Evolutionary conservation across 2,888 invertebrate genomes (phyloP), one percentile per base, ranked within the genome.

Genomic region (Dugesia japonica): DNA sequence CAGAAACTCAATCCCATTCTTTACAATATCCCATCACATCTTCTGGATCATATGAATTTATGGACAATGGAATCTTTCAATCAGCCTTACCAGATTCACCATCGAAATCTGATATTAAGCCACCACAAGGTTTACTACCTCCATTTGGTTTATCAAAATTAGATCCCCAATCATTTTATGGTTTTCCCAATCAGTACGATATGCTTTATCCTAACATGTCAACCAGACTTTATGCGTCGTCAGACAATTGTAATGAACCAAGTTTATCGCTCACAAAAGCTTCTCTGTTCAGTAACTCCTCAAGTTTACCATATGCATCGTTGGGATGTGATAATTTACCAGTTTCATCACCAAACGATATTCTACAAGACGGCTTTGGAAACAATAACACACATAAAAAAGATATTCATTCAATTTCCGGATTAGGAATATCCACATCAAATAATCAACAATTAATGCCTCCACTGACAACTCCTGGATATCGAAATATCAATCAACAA

Each of bases 361-460:
- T 56, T 56, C n/a, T 56, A 20, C 56, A 56, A 56, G 56, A 56
- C 7, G 56, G 56, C 7, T 56, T 56, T 23, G 56, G 56, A 1
- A n/a, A n/a, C 17, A 56, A 56, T n/a, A 56, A 23, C 17, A 9
- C 56, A 20, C 56, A 56, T n/a, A 56, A 56, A 56, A 56, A 56
- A 56, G 56, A 56, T 56, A 4, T 20, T 56, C 56, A 56, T 56
- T 56, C 56, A n/a, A 56, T 56, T 56, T 56, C 56, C 23, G 56
- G 56, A 56, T 56, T 56, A 56, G 56, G 56, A 4, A 56, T 56
- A 20, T 56, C 56, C 4, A 56, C 56, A 4, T 56, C 56, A 56
- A 56, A 56, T n/a, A 56, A 56, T 56, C 56, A 56, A 56, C 56
- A 56, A 56, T 56, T 56, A 56, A 56, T 56, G 56, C 56, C 56